Conservation (phyloP, 1,140 invertebrate genomes). For the Stenopsyche tienmushanensis region DNA sequence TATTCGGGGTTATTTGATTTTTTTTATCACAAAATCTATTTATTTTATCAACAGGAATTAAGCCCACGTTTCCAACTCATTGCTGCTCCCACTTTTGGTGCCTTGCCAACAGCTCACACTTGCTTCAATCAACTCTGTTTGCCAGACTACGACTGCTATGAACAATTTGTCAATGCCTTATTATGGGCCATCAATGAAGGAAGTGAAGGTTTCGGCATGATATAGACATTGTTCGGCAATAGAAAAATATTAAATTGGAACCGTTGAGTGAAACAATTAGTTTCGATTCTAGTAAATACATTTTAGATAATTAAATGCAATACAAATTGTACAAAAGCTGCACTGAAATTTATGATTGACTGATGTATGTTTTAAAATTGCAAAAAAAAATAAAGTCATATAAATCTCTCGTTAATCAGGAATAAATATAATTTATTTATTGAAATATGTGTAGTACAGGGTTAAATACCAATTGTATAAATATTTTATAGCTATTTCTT, state of each 20-base stretch:
- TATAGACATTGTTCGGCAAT: constrained; percentile 56
- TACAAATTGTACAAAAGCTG: not conserved
- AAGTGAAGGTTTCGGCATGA: constrained; percentile 93
- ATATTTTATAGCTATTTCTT: no score
- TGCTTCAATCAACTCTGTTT: constrained; percentile 96
- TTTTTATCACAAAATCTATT: not conserved
- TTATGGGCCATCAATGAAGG: constrained; percentile 93
- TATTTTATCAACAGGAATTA: constrained; percentile 62
- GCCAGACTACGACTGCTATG: constrained; percentile 91
- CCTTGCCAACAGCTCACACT: constrained; percentile 90
- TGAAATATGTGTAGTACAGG: no score
- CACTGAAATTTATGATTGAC: constrained; percentile 1
- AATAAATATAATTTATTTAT: no score
- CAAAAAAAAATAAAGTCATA: no score
- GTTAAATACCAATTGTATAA: no score
- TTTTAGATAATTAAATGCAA: not conserved
- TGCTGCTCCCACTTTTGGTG: constrained; percentile 84
- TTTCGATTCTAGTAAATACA: not conserved
- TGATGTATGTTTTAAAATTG: no score
- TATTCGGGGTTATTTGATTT: not conserved
- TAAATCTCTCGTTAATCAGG: no score
- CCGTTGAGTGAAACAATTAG: not conserved
- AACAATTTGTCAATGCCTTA: constrained; percentile 88
- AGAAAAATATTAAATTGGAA: no score
- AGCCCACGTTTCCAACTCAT: constrained; percentile 90